These are phyloP conservation scores for Portunus trituberculatus DNA, from an alignment of 1,140 invertebrate genomes.

Conservation along the genomic window DNA sequence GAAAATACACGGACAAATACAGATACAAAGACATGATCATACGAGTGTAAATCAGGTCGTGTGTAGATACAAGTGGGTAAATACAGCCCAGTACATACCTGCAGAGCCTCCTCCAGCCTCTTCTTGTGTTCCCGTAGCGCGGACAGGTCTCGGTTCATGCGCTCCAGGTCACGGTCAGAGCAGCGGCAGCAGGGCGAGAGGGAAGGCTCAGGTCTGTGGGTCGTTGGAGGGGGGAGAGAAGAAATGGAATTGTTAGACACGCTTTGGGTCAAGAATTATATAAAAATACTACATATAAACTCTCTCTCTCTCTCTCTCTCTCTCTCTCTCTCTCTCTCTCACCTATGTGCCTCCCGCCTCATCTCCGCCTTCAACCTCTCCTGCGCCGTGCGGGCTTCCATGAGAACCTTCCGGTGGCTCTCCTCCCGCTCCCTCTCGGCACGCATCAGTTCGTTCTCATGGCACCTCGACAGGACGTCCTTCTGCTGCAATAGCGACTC, in stretches of 20 bases:
- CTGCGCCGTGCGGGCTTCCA: conserved; percentile 46
- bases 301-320: not conserved
- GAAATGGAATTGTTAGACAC: not conserved
- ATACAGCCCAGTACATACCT: not conserved
- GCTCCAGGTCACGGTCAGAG: conserved; percentile 61
- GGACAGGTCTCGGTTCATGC: conserved; percentile 63
- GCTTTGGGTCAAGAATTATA: not conserved
- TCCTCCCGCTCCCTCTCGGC: conserved; percentile 63
- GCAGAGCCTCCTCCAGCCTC: conserved; percentile 61
- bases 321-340: conserved; percentile 6
- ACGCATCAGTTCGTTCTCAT: conserved; percentile 56
- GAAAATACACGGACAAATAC: not conserved
- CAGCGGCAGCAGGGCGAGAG: conserved; percentile 53
- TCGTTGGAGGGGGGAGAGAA: not conserved
- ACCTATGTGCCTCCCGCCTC: conserved; percentile 51
- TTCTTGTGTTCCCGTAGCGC: conserved; percentile 73
- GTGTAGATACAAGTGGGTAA: no score
- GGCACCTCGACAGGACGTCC: conserved; percentile 61
- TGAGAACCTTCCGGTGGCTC: conserved; percentile 41
- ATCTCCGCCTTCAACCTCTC: conserved; percentile 69
- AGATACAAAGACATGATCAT: not conserved
- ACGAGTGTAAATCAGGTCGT: no score
- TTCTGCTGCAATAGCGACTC: conserved; percentile 50
- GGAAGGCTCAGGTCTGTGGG: not conserved
- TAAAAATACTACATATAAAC: not conserved